phyloP scores from a whole-genome alignment of 1,140 invertebrate genomes.

The Alviniconcha marisindica region DNA sequence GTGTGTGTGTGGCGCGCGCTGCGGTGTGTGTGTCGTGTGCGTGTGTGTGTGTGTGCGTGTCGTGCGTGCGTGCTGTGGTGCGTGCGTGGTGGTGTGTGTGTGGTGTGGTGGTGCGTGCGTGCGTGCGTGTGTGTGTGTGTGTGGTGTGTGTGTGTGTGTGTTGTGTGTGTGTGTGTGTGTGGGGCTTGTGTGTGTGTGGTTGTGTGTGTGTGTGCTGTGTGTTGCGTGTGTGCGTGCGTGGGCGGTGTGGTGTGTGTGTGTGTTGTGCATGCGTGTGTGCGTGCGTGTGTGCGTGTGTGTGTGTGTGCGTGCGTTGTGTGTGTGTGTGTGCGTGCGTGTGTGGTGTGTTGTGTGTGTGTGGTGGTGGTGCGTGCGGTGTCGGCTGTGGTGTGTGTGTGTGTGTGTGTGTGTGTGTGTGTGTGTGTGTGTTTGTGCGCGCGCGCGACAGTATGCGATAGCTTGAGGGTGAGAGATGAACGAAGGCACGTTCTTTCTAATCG shows the following conservation, averaged over 20 bases:
- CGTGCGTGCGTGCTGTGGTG: neutral
- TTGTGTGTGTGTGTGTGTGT: neutral
- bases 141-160: neutral
- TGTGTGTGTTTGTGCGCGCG: neutral
- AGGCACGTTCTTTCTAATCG: neutral
- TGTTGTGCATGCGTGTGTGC: neutral
- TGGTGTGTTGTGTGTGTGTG: constrained; percentile 4
- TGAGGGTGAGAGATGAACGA: neutral
- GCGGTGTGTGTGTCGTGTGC: constrained; percentile 3
- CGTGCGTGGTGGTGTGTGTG: neutral
- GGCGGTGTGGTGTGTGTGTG: neutral
- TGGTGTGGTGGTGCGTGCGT: neutral
- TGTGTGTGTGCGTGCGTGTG: constrained; percentile 1
- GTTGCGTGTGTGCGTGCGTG: neutral
- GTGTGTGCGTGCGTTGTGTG: neutral
- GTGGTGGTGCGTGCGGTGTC: neutral
- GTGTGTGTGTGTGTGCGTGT: neutral
- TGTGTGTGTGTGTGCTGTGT: constrained; percentile 7
- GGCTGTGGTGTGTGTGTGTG: neutral
- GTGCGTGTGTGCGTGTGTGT: constrained; percentile 1
- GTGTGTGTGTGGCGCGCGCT: no score
- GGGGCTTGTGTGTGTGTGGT: neutral
- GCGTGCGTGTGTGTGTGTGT: neutral
- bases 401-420: neutral
- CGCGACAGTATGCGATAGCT: neutral